phyloP scores from a whole-genome alignment of 1,140 invertebrate species.

The Babylonia areolata region DNA sequence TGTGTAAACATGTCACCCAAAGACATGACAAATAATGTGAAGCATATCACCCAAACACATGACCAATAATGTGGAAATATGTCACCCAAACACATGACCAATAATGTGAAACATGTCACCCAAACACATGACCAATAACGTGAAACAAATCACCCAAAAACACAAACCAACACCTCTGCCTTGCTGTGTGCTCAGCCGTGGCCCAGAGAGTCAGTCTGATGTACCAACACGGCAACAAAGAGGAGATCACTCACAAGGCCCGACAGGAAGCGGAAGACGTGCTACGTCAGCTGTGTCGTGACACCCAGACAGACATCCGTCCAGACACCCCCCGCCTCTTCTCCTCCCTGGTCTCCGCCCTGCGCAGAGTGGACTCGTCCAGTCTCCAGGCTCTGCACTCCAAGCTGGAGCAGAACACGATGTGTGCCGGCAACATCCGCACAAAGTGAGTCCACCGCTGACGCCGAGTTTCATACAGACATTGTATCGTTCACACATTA shows the following conservation, averaged over 20 bases:
- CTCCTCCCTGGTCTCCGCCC: slow-evolving; percentile 63
- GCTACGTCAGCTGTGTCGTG: slow-evolving; percentile 57
- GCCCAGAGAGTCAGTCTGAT: neutral
- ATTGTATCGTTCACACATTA: too few species aligned
- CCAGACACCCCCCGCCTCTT: slow-evolving; percentile 75
- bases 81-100: too few species aligned
- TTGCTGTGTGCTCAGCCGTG: neutral
- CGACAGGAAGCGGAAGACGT: slow-evolving; percentile 47
- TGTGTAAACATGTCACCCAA: too few species aligned
- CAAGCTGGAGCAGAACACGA: slow-evolving; percentile 43
- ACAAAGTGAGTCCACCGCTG: neutral
- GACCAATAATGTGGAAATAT: too few species aligned
- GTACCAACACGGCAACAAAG: slow-evolving; percentile 50
- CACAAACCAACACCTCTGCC: too few species aligned
- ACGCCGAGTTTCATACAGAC: too few species aligned
- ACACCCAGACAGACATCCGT: slow-evolving; percentile 47
- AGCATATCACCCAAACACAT: too few species aligned
- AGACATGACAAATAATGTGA: too few species aligned
- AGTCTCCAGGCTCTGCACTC: slow-evolving; percentile 52
- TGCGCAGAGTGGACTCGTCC: slow-evolving; percentile 54
- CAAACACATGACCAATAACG: too few species aligned
- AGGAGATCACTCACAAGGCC: slow-evolving; percentile 15
- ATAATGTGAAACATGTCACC: too few species aligned
- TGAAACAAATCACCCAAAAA: too few species aligned
- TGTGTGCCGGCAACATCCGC: slow-evolving; percentile 27